These are phyloP conservation scores for Thunnus thynnus DNA, from an alignment of 2,113 vertebrate genomes.

Conservation along the genomic window DNA sequence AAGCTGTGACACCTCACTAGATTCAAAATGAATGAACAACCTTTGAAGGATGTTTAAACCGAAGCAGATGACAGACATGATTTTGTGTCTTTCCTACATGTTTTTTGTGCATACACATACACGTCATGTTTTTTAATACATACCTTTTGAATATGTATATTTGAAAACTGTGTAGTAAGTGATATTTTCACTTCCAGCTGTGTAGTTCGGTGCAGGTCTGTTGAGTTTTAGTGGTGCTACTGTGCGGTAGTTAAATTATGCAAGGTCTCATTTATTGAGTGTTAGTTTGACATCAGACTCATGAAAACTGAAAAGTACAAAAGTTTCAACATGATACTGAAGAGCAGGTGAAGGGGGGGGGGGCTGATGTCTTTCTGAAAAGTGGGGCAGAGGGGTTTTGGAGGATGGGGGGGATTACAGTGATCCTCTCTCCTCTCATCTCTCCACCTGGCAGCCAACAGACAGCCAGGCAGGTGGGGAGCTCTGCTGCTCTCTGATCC, in stretches of 20 bases:
- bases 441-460: slow-evolving; percentile 52
- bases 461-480: slow-evolving; percentile 60
- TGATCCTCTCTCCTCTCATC: slow-evolving; percentile 57
- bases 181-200: neutral
- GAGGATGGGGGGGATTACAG: slow-evolving; percentile 59
- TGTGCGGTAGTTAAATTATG: neutral
- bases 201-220: neutral
- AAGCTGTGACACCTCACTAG: neutral
- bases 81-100: too few species aligned
- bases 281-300: slow-evolving; percentile 11
- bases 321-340: neutral
- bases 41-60: too few species aligned
- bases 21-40: neutral
- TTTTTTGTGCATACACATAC: neutral
- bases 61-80: too few species aligned
- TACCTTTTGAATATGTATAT: neutral
- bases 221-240: neutral
- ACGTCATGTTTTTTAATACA: neutral
- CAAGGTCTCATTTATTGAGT: slow-evolving; percentile 7
- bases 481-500: slow-evolving; percentile 71
- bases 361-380: slow-evolving; percentile 32
- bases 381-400: slow-evolving; percentile 50
- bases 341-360: slow-evolving; percentile 13
- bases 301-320: neutral
- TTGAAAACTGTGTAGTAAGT: neutral